phyloP scores from a whole-genome alignment of 2,113 vertebrate species.

The Cygnus atratus region DNA sequence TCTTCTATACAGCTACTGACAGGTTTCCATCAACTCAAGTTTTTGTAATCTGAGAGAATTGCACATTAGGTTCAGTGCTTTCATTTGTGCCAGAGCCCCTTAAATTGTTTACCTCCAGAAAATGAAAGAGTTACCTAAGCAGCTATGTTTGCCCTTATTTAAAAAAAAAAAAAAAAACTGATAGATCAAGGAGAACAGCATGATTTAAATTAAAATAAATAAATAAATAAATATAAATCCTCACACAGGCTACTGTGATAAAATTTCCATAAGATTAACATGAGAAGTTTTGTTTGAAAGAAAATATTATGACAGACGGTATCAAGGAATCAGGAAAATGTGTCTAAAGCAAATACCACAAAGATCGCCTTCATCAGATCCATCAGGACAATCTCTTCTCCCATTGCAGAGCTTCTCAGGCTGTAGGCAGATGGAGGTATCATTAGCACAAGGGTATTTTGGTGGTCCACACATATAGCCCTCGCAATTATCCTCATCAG shows the following conservation, averaged over 20 bases:
- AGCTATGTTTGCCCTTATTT: neutral
- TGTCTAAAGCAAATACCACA: slow-evolving; percentile 84
- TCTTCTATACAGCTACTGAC: neutral
- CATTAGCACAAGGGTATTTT: slow-evolving; percentile 94
- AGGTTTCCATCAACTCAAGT: neutral
- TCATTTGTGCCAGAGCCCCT: neutral
- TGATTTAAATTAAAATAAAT: neutral
- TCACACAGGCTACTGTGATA: neutral
- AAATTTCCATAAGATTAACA: neutral
- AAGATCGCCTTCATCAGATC: slow-evolving; percentile 93
- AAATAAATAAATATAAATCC: neutral
- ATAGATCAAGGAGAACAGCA: neutral
- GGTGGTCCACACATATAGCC: slow-evolving; percentile 91
- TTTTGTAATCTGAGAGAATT: neutral
- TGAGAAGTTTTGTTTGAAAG: neutral
- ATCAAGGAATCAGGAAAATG: neutral
- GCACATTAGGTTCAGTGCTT: neutral
- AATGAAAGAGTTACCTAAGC: neutral
- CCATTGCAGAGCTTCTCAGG: slow-evolving; percentile 96
- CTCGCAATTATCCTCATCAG: slow-evolving; percentile 94
- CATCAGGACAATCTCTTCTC: slow-evolving; percentile 91
- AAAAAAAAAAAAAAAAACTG: neutral
- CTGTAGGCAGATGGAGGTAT: slow-evolving; percentile 90
- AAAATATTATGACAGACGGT: neutral
- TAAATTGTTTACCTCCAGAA: neutral